Percentiles rank a stretch among this genome's conserved stretches.
These are phyloP conservation scores for Tringa solitaria DNA, from an alignment of 2,113 vertebrate species.

Conservation along the genomic window DNA sequence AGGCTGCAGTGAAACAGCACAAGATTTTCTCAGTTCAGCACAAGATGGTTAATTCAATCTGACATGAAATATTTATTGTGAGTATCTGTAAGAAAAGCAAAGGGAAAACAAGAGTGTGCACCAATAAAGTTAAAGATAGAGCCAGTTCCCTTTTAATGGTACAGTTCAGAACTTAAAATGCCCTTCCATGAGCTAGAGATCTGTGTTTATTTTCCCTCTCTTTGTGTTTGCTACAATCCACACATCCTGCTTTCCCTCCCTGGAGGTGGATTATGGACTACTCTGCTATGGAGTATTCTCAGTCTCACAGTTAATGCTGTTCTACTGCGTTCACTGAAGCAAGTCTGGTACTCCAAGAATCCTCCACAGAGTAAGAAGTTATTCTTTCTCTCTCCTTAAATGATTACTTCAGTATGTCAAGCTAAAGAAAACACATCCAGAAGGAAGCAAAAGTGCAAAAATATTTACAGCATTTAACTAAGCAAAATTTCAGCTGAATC, in stretches of 20 bases:
- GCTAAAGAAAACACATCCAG: neutral
- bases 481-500: neutral
- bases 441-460: neutral
- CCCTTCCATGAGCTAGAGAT: neutral
- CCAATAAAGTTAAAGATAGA: neutral
- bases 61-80: constrained; percentile 48
- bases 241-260: neutral
- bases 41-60: constrained; percentile 24
- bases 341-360: neutral
- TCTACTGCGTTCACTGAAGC: neutral
- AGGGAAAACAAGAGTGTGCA: neutral
- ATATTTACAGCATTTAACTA: neutral
- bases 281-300: neutral
- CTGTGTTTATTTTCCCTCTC: neutral
- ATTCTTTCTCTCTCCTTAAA: neutral
- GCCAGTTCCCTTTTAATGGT: neutral
- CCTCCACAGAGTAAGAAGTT: neutral
- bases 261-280: neutral
- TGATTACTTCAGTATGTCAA: neutral
- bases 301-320: neutral
- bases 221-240: neutral
- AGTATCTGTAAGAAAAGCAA: neutral
- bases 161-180: neutral
- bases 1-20: neutral
- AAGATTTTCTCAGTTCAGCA: constrained; percentile 18